Evolutionary conservation across 2,888 invertebrate genomes (phyloP).

Genomic region (Oscheius sp.): DNA sequence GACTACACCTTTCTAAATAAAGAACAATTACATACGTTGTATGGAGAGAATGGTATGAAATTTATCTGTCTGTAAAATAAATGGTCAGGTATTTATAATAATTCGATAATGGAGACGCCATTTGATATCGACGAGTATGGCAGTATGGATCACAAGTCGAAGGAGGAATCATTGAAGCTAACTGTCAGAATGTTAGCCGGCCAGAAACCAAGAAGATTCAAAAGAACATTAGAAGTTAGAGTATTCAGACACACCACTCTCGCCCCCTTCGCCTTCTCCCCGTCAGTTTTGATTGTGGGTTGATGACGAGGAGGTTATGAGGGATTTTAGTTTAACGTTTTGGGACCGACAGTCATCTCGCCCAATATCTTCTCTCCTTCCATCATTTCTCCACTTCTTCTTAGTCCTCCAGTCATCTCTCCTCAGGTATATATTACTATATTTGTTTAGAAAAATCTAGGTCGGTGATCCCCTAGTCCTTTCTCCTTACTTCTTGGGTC

Average conservation of each 20-base stretch:
- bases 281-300: slow-evolving; percentile 34
- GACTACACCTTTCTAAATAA: slow-evolving; percentile 54
- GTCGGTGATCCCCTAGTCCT: slow-evolving; percentile 44
- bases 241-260: slow-evolving; percentile 40
- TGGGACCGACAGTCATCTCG: slow-evolving; percentile 56
- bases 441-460: background rate
- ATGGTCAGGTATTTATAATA: slow-evolving; percentile 40
- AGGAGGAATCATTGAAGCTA: slow-evolving; percentile 39
- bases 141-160: slow-evolving; percentile 39
- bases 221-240: slow-evolving; percentile 36
- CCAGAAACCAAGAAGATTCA: slow-evolving; percentile 17
- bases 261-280: slow-evolving; percentile 44
- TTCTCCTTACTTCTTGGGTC: slow-evolving; percentile 49
- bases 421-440: slow-evolving; percentile 39
- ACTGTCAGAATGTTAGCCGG: slow-evolving; percentile 21
- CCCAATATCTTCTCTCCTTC: slow-evolving; percentile 59
- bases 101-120: slow-evolving; percentile 38
- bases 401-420: slow-evolving; percentile 56
- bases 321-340: slow-evolving; percentile 43
- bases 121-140: slow-evolving; percentile 54
- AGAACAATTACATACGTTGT: slow-evolving; percentile 47
- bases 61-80: background rate
- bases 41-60: slow-evolving; percentile 49
- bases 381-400: slow-evolving; percentile 47
- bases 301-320: background rate